Evolutionary conservation across 2,888 invertebrate genomes (phyloP).

Genomic region (Eupithecia insigniata): DNA sequence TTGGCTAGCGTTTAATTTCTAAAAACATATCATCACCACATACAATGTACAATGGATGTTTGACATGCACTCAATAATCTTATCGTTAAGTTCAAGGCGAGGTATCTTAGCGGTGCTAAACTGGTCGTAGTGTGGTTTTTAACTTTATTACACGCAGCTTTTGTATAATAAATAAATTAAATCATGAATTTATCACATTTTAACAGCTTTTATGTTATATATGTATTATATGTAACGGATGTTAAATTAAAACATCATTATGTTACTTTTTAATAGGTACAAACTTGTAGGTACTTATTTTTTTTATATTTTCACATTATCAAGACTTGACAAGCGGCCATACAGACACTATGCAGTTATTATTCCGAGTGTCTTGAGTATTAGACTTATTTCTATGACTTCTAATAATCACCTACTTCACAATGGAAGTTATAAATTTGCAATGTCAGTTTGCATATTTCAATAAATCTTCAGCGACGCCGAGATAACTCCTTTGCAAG

Average conservation of each 20-base stretch:
- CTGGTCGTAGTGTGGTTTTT: neutral
- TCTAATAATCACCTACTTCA: neutral
- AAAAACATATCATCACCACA: neutral
- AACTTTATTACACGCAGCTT: neutral
- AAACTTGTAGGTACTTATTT: too few species aligned
- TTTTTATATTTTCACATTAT: too few species aligned
- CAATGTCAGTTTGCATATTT: neutral
- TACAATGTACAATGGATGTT: conserved; percentile 1
- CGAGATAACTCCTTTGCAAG: neutral
- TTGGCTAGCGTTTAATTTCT: neutral
- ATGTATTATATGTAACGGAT: too few species aligned
- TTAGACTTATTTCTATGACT: neutral
- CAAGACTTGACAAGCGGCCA: too few species aligned
- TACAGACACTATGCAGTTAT: too few species aligned
- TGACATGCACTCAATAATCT: conserved; percentile 5
- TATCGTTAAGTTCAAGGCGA: conserved; percentile 12
- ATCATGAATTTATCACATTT: neutral
- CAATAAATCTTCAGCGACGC: neutral
- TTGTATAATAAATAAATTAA: neutral
- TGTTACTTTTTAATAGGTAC: too few species aligned
- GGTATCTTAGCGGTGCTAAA: neutral
- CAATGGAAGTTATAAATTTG: neutral
- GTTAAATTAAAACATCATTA: too few species aligned
- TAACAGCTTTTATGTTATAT: neutral
- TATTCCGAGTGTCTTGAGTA: neutral